Base-by-base conservation (phyloP, 2,797 vertebrate genomes). In the Calcarius lapponicus region DNA sequence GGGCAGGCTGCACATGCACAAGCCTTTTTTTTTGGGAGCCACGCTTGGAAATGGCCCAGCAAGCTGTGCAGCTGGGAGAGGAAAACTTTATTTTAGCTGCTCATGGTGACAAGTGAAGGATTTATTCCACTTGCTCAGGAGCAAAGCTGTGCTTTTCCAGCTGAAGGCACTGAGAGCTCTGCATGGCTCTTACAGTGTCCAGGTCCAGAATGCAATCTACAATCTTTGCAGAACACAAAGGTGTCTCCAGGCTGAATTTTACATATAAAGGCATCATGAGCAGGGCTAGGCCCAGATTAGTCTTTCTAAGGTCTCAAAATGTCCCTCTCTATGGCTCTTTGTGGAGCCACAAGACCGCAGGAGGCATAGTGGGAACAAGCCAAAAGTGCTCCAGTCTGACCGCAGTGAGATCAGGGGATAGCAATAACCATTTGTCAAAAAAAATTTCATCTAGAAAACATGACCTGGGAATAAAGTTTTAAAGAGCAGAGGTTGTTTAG, bases 401-500 rank as follows among this genome's bases (percentile, higher is more conserved):
- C 0, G 1, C 78, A 85, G 71, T 0, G 4, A 87, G 64, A 60
- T 80, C 64, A 80, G 60, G 43, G 79, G 74, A 93, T 19, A 57
- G 94, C 72, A 74, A 54, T 50, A 96, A 95, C 43, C 58, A 53
- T 74, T 61, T 71, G 45, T 83, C 79, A 74, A 47, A 90, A 92
- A 88, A 89, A 56, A 62, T 17, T 58, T 74, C 40, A 88, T 54
- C 87, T 40, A 83, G 69, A 93, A 95, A 78, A 71, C 18, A 60
- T 9, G 57, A 93, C 85, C 69, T 78, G 80, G 65, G 79, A 91
- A 88, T 40, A 74, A 90, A 91, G 50, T 90, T 88, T 93, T 70
- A 90, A 92, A 95, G 61, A 88, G 69, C 75, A 74, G 34, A 28
- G 25, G 10, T 80, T 96, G 95, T 96, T 96, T 93, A 95, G 95